phyloP scores from a whole-genome alignment of 2,797 vertebrate genomes.

The Ptychobarbus kaznakovi region DNA sequence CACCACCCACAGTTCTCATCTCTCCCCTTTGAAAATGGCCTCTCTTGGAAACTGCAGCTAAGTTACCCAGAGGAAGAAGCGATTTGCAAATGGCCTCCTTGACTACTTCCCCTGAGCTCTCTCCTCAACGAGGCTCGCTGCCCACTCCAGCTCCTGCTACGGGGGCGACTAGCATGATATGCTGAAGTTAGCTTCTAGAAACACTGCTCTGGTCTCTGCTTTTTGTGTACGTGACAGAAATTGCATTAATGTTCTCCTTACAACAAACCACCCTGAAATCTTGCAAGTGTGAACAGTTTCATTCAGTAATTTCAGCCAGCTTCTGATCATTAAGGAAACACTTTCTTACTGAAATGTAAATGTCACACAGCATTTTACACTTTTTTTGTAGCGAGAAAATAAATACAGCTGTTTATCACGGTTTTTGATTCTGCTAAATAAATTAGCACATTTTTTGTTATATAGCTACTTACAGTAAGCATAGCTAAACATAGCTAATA shows the following conservation, averaged over 20 bases:
- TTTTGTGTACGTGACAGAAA: conserved; percentile 15
- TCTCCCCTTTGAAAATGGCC: conserved; percentile 54
- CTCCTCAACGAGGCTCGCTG: conserved; percentile 61
- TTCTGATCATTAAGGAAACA: not conserved
- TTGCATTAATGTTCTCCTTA: not conserved
- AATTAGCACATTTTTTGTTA: not conserved
- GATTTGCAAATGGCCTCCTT: conserved; percentile 66
- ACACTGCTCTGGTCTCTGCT: conserved; percentile 2
- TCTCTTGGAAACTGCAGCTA: conserved; percentile 55
- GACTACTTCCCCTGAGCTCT: conserved; percentile 66
- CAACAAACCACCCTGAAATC: not conserved
- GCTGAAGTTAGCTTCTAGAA: conserved; percentile 43
- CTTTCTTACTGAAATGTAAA: not conserved
- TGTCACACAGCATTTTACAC: not conserved
- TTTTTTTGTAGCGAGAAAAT: not conserved
- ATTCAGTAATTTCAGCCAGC: not conserved
- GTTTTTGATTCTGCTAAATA: not conserved
- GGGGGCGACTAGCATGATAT: conserved; percentile 50
- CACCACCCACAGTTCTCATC: conserved; percentile 54
- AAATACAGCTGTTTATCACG: not conserved
- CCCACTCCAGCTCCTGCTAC: conserved; percentile 59
- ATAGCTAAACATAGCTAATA: not conserved
- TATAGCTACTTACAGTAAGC: not conserved
- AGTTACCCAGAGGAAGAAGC: conserved; percentile 60
- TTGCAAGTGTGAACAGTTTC: not conserved